A percentile compares a stretch with the other conserved stretches of the same genome.
phyloP scores from a whole-genome alignment of 2,113 vertebrate species.

The Anoura caudifer region DNA sequence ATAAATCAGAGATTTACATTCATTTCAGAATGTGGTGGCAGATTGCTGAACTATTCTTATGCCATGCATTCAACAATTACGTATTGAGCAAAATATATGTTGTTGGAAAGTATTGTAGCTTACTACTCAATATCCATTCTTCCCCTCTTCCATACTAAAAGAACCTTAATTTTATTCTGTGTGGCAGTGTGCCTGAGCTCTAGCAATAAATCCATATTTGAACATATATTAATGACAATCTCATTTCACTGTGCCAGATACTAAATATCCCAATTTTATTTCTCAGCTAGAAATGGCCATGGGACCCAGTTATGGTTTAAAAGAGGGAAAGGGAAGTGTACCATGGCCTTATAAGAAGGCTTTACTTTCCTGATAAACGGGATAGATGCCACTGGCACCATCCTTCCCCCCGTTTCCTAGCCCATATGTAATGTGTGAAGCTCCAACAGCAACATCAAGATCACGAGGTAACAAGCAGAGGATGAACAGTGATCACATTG shows the following conservation, averaged over 20 bases:
- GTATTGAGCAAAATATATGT: not conserved
- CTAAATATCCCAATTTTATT: not conserved
- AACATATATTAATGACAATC: not conserved
- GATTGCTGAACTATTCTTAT: not conserved
- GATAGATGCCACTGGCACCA: not conserved
- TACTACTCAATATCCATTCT: not conserved
- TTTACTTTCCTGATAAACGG: slow-evolving; percentile 1
- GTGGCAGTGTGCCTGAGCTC: not conserved
- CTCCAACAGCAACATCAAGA: not conserved
- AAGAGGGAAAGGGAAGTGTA: not conserved
- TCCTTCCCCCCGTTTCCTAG: not conserved
- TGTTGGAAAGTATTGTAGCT: not conserved
- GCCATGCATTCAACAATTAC: not conserved
- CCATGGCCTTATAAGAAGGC: not conserved
- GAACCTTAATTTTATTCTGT: slow-evolving; percentile 24
- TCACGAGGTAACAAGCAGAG: not conserved
- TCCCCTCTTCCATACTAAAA: not conserved
- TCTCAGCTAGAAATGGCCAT: not conserved
- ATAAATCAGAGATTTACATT: not conserved
- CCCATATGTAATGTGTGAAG: not conserved
- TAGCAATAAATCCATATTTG: not conserved
- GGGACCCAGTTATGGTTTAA: not conserved
- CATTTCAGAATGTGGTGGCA: not conserved
- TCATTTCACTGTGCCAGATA: not conserved
- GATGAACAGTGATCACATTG: not conserved